A percentile compares a stretch with the other conserved stretches of the same genome.
Evolutionary conservation across 37 sponge, comb jelly and placozoan species (phyloP).

Genomic region (Agelas oroides): DNA sequence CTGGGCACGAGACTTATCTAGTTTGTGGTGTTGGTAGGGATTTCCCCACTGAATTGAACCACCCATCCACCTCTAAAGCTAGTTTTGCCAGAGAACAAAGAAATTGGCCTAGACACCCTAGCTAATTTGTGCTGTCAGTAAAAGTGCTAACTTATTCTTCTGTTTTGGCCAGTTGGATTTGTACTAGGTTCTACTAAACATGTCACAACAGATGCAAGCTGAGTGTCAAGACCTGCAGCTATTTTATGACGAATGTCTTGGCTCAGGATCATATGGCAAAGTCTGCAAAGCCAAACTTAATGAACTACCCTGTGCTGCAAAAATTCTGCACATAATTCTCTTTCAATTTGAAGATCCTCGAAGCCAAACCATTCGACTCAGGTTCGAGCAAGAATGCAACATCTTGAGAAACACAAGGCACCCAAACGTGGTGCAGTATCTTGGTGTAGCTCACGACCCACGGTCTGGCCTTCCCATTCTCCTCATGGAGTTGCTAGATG

Average conservation of each 20-base stretch:
- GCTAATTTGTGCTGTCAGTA: too few relatives aligned
- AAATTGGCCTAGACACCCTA: too few relatives aligned
- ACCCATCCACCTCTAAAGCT: too few relatives aligned
- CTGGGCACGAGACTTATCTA: too few relatives aligned
- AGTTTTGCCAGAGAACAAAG: too few relatives aligned
- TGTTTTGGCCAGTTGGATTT: too few relatives aligned
- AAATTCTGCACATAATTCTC: background rate
- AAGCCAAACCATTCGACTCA: background rate
- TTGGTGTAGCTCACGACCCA: slow-evolving; percentile 7
- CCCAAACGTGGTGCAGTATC: slow-evolving; percentile 35
- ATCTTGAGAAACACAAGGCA: slow-evolving; percentile 9
- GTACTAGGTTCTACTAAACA: too few relatives aligned
- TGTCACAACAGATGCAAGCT: too few relatives aligned
- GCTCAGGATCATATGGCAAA: background rate
- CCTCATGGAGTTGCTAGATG: slow-evolving; percentile 37
- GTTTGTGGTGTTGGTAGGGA: too few relatives aligned
- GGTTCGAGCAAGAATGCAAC: slow-evolving; percentile 28
- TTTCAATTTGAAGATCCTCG: background rate
- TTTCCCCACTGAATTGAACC: too few relatives aligned
- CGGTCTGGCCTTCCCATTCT: slow-evolving; percentile 6
- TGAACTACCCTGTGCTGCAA: slow-evolving; percentile 1
- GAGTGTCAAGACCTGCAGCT: too few relatives aligned
- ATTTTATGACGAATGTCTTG: background rate
- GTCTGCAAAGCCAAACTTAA: background rate
- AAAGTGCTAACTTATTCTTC: too few relatives aligned